phyloP scores from a whole-genome alignment of 2,113 vertebrate genomes.

The Acanthisitta chloris region DNA sequence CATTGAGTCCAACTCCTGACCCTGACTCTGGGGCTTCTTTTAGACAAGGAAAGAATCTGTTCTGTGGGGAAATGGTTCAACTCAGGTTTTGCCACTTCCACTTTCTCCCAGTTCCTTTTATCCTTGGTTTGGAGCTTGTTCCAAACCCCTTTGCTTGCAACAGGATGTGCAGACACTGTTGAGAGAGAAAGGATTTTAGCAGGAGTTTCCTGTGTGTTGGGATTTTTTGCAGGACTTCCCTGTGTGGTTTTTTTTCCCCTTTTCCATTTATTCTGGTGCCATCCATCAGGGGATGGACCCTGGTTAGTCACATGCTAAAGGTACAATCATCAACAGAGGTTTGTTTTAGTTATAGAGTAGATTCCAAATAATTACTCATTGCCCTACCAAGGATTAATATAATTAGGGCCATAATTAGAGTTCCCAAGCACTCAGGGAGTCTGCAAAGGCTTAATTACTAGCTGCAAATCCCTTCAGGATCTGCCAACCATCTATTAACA shows the following conservation, averaged over 20 bases:
- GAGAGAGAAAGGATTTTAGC: no score
- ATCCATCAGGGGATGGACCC: not conserved
- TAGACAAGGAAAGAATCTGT: not conserved
- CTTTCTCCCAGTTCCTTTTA: not conserved
- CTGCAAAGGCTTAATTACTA: constrained; percentile 32
- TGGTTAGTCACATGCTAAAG: not conserved
- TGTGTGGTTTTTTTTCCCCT: fast-evolving
- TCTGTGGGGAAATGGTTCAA: fast-evolving
- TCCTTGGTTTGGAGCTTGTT: not conserved
- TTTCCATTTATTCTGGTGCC: not conserved
- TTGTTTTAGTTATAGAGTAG: constrained; percentile 14
- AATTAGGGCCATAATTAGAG: constrained; percentile 24
- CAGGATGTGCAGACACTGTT: not conserved
- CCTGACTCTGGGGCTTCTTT: not conserved
- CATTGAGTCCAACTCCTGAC: not conserved
- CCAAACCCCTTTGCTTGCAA: not conserved
- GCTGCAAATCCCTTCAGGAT: constrained; percentile 16
- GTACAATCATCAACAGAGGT: not conserved
- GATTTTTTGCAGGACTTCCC: not conserved
- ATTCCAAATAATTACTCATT: constrained; percentile 30
- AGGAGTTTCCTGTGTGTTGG: not conserved
- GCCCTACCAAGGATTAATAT: constrained; percentile 15
- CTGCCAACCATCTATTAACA: not conserved
- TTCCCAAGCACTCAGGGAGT: not conserved
- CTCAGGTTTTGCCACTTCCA: not conserved